Conservation (phyloP, 2,888 invertebrate species). For the Nudaria mundana region DNA sequence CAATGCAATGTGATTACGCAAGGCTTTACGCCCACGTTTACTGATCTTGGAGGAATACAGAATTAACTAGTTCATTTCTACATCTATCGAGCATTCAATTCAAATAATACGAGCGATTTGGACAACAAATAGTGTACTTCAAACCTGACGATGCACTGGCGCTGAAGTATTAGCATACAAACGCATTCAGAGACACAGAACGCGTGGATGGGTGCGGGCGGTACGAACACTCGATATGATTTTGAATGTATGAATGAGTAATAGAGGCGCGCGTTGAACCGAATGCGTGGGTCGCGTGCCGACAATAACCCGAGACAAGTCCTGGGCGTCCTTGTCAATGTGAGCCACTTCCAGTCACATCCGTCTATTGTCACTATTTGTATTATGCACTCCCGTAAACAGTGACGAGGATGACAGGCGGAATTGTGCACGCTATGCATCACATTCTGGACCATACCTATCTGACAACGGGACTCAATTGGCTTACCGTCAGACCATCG, state of each 20-base stretch:
- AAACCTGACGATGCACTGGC: conserved; percentile 76
- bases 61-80: conserved; percentile 75
- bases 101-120: conserved; percentile 78
- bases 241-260: conserved; percentile 81
- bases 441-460: conserved; percentile 23
- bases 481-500: conserved; percentile 16
- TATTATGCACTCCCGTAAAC: conserved; percentile 73
- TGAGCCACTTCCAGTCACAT: conserved; percentile 80
- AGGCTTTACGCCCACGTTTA: conserved; percentile 66
- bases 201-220: conserved; percentile 74
- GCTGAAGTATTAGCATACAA: conserved; percentile 78
- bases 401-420: conserved; percentile 61
- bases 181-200: conserved; percentile 67
- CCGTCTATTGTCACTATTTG: conserved; percentile 79
- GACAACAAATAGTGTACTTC: conserved; percentile 72
- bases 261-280: conserved; percentile 65
- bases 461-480: conserved; percentile 4
- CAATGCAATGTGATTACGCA: conserved; percentile 67
- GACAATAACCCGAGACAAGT: conserved; percentile 75
- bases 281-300: conserved; percentile 73
- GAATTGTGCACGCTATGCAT: conserved; percentile 27
- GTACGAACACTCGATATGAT: conserved; percentile 72
- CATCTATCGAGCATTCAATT: conserved; percentile 79
- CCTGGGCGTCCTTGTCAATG: conserved; percentile 81
- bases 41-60: conserved; percentile 55